Evolutionary conservation across 2,797 vertebrate genomes (phyloP).

Genomic region (Glyptemys insculpta): DNA sequence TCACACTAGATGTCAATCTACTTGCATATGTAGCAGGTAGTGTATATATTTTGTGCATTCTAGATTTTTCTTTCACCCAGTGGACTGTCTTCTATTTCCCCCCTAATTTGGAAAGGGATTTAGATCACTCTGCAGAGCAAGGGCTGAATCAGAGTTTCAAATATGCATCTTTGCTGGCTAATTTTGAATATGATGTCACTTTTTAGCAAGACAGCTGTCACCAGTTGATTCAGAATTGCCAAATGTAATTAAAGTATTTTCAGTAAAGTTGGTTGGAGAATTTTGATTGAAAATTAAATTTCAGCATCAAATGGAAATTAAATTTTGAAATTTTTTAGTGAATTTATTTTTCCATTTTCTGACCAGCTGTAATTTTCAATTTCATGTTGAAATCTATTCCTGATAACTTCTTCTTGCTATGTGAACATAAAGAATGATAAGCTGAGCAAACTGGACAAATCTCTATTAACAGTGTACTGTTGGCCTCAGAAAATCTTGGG

Average conservation of each 20-base stretch:
- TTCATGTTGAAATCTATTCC: background rate
- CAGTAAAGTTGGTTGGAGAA: background rate
- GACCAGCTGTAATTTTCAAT: background rate
- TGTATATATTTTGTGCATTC: conserved; percentile 38
- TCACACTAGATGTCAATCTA: conserved; percentile 79
- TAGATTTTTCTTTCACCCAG: conserved; percentile 65
- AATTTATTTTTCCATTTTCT: background rate
- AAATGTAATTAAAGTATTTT: background rate
- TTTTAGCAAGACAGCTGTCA: background rate
- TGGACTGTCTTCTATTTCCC: background rate
- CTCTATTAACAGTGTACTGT: background rate
- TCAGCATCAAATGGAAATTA: background rate
- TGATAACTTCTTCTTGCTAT: background rate
- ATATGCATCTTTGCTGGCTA: background rate
- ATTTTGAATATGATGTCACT: background rate
- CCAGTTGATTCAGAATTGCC: background rate
- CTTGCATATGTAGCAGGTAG: conserved; percentile 36
- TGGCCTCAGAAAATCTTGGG: background rate
- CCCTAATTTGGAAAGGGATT: background rate
- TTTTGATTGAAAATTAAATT: background rate
- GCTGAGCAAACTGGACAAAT: background rate
- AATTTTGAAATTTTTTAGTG: background rate
- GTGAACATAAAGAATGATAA: background rate
- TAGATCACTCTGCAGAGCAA: background rate
- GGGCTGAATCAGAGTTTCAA: background rate